Evolutionary conservation across 2,888 invertebrate genomes (phyloP), one percentile per base, ranked within the genome.

Genomic region (Bembecia ichneumoniformis): DNA sequence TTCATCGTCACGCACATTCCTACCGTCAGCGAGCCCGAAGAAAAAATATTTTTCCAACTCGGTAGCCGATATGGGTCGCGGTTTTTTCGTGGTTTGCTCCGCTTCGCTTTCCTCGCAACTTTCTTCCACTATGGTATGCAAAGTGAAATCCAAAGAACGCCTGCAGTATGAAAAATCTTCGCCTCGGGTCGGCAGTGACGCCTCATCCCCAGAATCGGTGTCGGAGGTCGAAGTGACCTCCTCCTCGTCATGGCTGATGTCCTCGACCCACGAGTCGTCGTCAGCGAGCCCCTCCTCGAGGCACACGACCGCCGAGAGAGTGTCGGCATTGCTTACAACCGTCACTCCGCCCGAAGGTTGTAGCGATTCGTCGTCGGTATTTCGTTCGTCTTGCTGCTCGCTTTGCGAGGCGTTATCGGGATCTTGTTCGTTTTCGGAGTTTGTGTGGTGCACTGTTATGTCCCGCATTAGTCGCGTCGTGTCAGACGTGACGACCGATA

Each of bases 71-170:
- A 91, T 88, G 35, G 92, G 92, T 50, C 93, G 88, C 57, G 89
- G 89, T 76, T 91, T 90, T 82, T 87, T 88, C 66, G 77, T 75
- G 59, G 83, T 74, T 44, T 90, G 91, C 64, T 95, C 95, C 54
- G 93, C 90, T 77, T 95, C 95, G 76, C 96, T 96, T 77, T 97
- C 97, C 82, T 97, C 96, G 75, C 96, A 96, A 65, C 96, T 96
- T 80, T 97, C 97, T 82, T 97, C 97, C 28, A 96, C 93, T 60
- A 97, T 97, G 1, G 97, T 97, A 70, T 97, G 96, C 55, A 97
- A 83, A 1, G 96, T 96, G 71, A 96, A 96, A 79, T 96, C 96
- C 65, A 96, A 92, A 51, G 93, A 90, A 49, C 95, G 90, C 16
- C 95, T 89, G 69, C 94, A 93, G 70, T 95, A 96, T 3, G 94